Evolutionary conservation across 2,113 vertebrate genomes (phyloP).

Genomic region (Lota lota): DNA sequence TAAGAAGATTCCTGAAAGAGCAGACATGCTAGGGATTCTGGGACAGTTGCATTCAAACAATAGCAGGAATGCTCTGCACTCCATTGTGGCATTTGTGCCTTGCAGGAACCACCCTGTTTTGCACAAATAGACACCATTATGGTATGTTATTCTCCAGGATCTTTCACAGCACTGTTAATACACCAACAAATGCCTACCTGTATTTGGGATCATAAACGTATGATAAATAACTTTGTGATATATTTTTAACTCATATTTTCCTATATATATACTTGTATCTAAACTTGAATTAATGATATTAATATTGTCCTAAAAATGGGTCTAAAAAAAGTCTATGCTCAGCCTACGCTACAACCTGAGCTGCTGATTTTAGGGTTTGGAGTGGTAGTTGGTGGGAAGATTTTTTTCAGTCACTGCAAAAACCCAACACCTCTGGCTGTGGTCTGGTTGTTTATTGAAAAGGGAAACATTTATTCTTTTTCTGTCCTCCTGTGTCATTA

Average conservation of each 20-base stretch:
- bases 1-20: conserved; percentile 41
- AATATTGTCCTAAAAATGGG: too few species aligned
- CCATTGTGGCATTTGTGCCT: conserved; percentile 19
- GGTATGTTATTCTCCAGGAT: not conserved
- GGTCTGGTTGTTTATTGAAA: too few species aligned
- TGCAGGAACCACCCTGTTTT: conserved; percentile 11
- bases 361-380: too few species aligned
- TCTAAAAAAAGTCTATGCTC: too few species aligned
- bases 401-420: too few species aligned
- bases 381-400: too few species aligned
- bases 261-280: not conserved
- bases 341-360: too few species aligned
- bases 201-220: conserved; percentile 3
- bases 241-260: too few species aligned
- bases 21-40: conserved; percentile 7
- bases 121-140: not conserved
- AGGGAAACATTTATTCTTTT: not conserved
- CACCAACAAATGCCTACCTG: conserved; percentile 8
- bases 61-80: conserved; percentile 23
- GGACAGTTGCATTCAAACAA: conserved; percentile 14
- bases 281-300: too few species aligned
- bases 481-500: not conserved
- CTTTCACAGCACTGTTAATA: conserved; percentile 12
- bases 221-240: not conserved
- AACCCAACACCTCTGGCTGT: too few species aligned